phyloP scores from a whole-genome alignment of 2,113 vertebrate species.

The Tenrec ecaudatus region DNA sequence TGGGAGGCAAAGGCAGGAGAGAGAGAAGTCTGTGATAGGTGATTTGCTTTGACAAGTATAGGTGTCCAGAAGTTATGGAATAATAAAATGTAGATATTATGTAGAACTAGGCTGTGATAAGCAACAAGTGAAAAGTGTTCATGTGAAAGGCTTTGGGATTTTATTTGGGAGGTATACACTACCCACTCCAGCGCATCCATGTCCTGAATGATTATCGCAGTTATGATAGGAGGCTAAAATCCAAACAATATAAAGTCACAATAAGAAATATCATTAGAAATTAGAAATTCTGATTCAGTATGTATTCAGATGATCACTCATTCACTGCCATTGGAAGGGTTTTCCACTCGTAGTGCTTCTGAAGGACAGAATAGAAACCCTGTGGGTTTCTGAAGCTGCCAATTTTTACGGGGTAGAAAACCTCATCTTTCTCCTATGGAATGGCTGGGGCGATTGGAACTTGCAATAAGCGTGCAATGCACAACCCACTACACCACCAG shows the following conservation, averaged over 20 bases:
- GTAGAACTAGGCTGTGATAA: background rate
- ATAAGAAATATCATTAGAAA: background rate
- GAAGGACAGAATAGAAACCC: too few species aligned
- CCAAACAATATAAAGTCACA: background rate
- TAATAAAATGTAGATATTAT: background rate
- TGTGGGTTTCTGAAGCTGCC: too few species aligned
- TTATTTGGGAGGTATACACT: background rate
- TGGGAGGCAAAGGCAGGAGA: background rate
- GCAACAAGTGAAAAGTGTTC: background rate
- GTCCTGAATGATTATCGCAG: background rate
- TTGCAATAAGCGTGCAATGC: too few species aligned
- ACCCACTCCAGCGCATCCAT: rapidly evolving
- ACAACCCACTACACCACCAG: too few species aligned
- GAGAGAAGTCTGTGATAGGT: background rate
- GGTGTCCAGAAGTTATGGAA: background rate
- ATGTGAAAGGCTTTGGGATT: background rate
- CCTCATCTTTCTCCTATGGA: too few species aligned
- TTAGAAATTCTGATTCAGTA: background rate
- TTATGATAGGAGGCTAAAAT: background rate
- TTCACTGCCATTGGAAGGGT: too few species aligned
- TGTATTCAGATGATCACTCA: background rate
- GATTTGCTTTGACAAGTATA: background rate
- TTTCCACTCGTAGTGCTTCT: too few species aligned
- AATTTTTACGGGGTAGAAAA: too few species aligned
- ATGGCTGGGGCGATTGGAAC: too few species aligned